Percentiles rank a stretch among this genome's conserved stretches.
phyloP scores from a whole-genome alignment of 2,113 vertebrate genomes.

The Indicator indicator region DNA sequence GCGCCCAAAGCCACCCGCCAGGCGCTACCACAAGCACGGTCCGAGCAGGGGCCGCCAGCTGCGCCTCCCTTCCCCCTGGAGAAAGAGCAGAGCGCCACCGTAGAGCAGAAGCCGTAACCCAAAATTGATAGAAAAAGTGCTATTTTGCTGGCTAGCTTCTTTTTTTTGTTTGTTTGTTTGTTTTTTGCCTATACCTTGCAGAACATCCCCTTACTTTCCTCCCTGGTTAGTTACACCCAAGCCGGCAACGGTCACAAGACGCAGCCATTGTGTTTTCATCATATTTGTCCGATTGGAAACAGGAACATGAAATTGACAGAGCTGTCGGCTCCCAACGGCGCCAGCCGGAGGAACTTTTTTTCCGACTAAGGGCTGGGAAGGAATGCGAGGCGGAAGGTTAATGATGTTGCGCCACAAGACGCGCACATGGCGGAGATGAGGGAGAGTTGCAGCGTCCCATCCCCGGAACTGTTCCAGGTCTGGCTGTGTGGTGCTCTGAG shows the following conservation, averaged over 20 bases:
- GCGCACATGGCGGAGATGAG: neutral
- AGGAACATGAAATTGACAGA: accelerated
- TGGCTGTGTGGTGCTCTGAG: too few species aligned
- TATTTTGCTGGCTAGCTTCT: accelerated
- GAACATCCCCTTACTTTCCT: neutral
- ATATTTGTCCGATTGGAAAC: neutral
- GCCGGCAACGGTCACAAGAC: accelerated
- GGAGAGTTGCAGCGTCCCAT: accelerated
- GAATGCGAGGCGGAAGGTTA: neutral
- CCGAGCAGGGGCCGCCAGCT: accelerated
- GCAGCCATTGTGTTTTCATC: accelerated
- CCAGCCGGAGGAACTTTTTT: neutral
- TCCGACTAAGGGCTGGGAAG: accelerated
- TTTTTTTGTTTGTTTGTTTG: neutral
- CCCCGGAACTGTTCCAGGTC: neutral
- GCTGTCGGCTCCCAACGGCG: accelerated
- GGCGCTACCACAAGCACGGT: neutral
- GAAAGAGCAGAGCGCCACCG: accelerated
- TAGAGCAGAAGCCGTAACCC: accelerated
- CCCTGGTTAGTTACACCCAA: neutral
- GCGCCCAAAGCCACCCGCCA: neutral
- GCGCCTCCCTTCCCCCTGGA: accelerated
- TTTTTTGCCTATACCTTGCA: accelerated
- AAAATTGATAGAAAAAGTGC: accelerated
- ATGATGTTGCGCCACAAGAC: accelerated